Evolutionary conservation across 2,888 invertebrate genomes (phyloP).

Genomic region (Ypsolopha sequella): DNA sequence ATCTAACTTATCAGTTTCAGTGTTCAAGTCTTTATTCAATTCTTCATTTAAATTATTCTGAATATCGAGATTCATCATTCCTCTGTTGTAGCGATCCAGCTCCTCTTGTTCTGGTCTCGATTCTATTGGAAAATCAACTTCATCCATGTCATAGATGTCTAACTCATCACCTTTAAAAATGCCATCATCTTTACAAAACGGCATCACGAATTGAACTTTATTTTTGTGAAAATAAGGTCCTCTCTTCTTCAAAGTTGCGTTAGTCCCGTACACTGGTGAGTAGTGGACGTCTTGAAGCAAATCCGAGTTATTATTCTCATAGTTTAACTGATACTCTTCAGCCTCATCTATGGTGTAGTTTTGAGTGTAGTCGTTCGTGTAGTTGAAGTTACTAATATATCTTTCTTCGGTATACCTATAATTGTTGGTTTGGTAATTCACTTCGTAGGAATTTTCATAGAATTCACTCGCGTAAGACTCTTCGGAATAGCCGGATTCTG

Average conservation of each 20-base stretch:
- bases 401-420: conserved; percentile 43
- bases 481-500: conserved; percentile 19
- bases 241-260: conserved; percentile 53
- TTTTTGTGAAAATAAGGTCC: conserved; percentile 53
- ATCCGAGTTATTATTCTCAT: conserved; percentile 43
- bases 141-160: conserved; percentile 59
- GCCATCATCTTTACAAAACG: conserved; percentile 44
- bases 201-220: conserved; percentile 55
- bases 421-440: conserved; percentile 26
- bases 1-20: conserved; percentile 28
- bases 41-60: conserved; percentile 49
- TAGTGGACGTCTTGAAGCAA: conserved; percentile 21
- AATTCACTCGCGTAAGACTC: conserved; percentile 5
- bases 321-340: conserved; percentile 45
- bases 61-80: conserved; percentile 58
- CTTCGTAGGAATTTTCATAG: neutral
- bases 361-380: conserved; percentile 16
- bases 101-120: conserved; percentile 23
- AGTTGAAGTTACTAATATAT: conserved; percentile 43
- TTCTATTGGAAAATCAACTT: conserved; percentile 35
- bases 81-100: conserved; percentile 44
- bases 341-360: conserved; percentile 49
- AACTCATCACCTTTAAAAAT: conserved; percentile 41
- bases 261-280: conserved; percentile 37
- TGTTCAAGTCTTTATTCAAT: conserved; percentile 17